phyloP scores from a whole-genome alignment of 2,797 vertebrate species.

The Etheostoma perlongum region DNA sequence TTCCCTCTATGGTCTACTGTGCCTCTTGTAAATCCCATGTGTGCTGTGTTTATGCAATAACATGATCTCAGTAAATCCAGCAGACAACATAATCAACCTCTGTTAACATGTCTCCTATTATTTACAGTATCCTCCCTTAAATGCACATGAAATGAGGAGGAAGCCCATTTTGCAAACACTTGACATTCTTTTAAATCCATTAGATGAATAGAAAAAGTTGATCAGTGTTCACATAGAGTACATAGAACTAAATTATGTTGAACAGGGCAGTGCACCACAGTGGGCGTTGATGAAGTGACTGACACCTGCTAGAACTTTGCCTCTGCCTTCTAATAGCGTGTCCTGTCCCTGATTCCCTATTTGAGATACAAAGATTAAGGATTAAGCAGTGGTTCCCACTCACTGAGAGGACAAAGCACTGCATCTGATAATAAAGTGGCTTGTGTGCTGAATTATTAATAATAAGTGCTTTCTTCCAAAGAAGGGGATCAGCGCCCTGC shows the following conservation, averaged over 20 bases:
- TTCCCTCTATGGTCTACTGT: not conserved
- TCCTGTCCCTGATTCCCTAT: slow-evolving; percentile 4
- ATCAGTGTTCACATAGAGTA: not conserved
- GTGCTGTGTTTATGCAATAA: not conserved
- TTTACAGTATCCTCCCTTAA: not conserved
- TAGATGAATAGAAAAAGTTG: not conserved
- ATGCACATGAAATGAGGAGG: not conserved
- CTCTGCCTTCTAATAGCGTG: not conserved
- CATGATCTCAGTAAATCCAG: not conserved
- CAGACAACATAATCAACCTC: not conserved
- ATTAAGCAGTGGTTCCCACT: slow-evolving; percentile 32
- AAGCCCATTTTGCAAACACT: not conserved
- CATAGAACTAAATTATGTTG: slow-evolving; percentile 2
- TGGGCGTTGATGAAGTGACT: not conserved
- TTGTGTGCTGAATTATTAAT: slow-evolving; percentile 76
- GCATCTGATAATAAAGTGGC: slow-evolving; percentile 63
- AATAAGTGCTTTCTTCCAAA: slow-evolving; percentile 66
- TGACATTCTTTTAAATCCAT: not conserved
- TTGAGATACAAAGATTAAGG: slow-evolving; percentile 39
- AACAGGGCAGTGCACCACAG: not conserved
- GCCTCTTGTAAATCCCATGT: not conserved
- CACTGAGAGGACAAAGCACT: slow-evolving; percentile 47
- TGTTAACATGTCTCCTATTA: slow-evolving; percentile 1
- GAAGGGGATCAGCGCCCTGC: slow-evolving; percentile 58
- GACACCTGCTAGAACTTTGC: slow-evolving; percentile 20